These are phyloP conservation scores for Chionis minor DNA, from an alignment of 2,113 vertebrate genomes.

Conservation along the genomic window DNA sequence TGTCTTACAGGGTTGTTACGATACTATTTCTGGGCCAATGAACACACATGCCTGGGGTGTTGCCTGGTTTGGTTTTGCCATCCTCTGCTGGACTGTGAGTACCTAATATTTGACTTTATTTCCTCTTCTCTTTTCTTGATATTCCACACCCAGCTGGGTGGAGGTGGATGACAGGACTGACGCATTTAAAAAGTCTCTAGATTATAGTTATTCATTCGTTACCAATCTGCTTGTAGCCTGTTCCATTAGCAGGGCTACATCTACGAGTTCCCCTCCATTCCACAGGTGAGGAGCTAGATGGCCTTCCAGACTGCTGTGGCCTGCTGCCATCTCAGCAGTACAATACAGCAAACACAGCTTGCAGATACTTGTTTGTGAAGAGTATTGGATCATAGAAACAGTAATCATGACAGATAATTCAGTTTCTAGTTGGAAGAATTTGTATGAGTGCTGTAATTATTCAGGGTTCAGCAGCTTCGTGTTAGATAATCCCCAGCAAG, in stretches of 20 bases:
- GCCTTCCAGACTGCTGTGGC: not conserved
- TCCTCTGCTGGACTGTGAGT: conserved; percentile 85
- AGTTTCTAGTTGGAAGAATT: not conserved
- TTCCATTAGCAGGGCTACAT: not conserved
- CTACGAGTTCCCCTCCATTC: not conserved
- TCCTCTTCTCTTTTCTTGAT: not conserved
- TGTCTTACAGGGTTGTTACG: conserved; percentile 77
- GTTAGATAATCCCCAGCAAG: not conserved
- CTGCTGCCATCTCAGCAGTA: not conserved
- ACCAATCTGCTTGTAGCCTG: not conserved
- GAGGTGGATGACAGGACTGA: not conserved
- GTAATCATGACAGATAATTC: not conserved
- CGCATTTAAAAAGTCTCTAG: not conserved
- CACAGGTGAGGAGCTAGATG: not conserved
- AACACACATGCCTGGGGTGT: conserved; percentile 78
- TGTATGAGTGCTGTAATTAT: not conserved
- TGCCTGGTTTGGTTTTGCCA: conserved; percentile 86
- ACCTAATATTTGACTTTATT: not conserved
- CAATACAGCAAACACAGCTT: not conserved
- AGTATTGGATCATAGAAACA: not conserved
- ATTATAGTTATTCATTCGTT: not conserved
- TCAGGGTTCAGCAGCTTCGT: not conserved
- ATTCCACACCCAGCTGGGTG: not conserved
- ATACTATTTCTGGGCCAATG: conserved; percentile 74
- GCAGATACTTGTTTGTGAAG: not conserved